These are phyloP conservation scores for Zapus hudsonius DNA, from an alignment of 2,113 vertebrate species.

Conservation along the genomic window DNA sequence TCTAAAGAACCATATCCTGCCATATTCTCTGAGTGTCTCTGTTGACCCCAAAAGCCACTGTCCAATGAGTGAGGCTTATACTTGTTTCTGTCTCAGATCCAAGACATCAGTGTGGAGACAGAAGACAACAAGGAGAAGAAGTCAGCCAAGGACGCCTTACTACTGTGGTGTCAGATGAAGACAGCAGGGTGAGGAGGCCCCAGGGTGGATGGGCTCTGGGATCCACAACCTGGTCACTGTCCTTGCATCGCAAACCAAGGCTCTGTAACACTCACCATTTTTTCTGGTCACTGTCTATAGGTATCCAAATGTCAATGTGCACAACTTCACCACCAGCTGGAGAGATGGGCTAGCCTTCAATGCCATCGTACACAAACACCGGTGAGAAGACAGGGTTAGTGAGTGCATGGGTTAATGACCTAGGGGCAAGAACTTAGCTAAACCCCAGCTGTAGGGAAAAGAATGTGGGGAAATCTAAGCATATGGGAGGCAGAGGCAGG, in stretches of 20 bases:
- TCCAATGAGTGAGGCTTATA: not conserved
- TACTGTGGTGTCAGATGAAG: slow-evolving; percentile 98
- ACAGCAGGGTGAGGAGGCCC: slow-evolving; percentile 91
- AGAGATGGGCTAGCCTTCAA: slow-evolving; percentile 96
- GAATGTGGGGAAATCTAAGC: not conserved
- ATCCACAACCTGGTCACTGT: not conserved
- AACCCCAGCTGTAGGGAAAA: not conserved
- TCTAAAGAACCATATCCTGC: not conserved
- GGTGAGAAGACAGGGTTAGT: slow-evolving; percentile 80
- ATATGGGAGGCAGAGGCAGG: not conserved
- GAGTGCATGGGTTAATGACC: not conserved
- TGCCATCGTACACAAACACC: slow-evolving; percentile 96
- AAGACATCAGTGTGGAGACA: slow-evolving; percentile 96
- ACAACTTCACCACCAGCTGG: slow-evolving; percentile 98
- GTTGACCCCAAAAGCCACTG: not conserved
- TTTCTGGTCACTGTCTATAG: slow-evolving; percentile 81
- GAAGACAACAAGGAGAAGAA: slow-evolving; percentile 97
- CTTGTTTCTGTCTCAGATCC: slow-evolving; percentile 87
- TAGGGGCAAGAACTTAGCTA: not conserved
- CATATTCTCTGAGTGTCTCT: not conserved
- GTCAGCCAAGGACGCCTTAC: slow-evolving; percentile 95
- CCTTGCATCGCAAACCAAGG: not conserved
- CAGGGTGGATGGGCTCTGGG: not conserved
- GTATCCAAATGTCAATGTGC: slow-evolving; percentile 95
- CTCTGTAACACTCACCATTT: not conserved